These are phyloP conservation scores for Mesorhabditis belari DNA, from an alignment of 2,888 invertebrate genomes.

Conservation along the genomic window DNA sequence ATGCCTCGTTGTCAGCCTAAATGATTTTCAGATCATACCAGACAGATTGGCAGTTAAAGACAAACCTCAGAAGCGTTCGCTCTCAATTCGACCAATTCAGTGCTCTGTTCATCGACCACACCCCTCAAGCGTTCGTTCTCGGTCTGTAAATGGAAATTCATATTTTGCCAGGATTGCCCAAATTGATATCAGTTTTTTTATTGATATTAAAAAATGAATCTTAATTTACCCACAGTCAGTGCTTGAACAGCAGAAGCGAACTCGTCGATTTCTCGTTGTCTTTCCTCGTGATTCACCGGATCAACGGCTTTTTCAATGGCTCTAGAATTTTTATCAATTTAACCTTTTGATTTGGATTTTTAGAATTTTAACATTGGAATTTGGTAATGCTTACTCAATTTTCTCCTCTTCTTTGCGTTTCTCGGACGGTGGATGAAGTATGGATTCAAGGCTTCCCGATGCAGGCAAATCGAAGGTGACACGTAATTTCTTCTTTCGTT, in stretches of 20 bases:
- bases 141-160: no score
- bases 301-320: no score
- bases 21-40: neutral
- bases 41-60: neutral
- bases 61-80: neutral
- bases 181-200: no score
- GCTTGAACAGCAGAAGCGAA: neutral
- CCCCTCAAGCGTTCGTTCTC: slow-evolving; percentile 34
- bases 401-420: no score
- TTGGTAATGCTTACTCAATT: no score
- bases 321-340: neutral
- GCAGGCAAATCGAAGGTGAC: slow-evolving; percentile 47
- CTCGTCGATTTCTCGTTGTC: no score
- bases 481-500: slow-evolving; percentile 23
- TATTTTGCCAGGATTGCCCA: no score
- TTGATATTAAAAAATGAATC: neutral
- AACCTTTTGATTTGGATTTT: no score
- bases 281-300: no score
- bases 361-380: no score
- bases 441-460: neutral
- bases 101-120: slow-evolving; percentile 4
- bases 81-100: neutral
- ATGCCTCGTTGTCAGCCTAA: slow-evolving; percentile 32
- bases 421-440: neutral
- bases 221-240: neutral